These are phyloP conservation scores for Trissolcus basalis DNA, from an alignment of 1,140 invertebrate genomes.

Conservation along the genomic window DNA sequence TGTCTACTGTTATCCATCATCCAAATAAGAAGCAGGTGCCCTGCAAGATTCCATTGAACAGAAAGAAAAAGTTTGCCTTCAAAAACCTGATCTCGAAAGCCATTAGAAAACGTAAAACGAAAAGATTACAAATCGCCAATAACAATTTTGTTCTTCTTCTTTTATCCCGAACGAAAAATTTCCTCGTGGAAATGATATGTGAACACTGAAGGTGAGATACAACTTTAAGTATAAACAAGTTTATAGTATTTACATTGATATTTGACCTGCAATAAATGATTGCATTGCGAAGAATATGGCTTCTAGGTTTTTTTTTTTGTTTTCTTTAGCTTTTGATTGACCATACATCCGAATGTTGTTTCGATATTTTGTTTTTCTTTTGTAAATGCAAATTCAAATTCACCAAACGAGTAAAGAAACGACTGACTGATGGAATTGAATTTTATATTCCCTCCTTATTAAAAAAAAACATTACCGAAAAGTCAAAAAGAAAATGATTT, in stretches of 20 bases:
- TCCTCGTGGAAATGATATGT: constrained; percentile 15
- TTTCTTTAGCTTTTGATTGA: constrained; percentile 30
- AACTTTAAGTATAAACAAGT: constrained; percentile 38
- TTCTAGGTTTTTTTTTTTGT: too few species aligned
- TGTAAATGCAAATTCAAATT: constrained; percentile 25
- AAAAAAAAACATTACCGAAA: constrained; percentile 11
- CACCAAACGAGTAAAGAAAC: constrained; percentile 15
- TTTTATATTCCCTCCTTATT: constrained; percentile 33
- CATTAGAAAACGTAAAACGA: too few species aligned
- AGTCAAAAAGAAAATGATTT: constrained; percentile 55
- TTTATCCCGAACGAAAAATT: constrained; percentile 15
- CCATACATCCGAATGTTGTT: constrained; percentile 12
- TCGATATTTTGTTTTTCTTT: background rate
- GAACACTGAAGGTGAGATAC: constrained; percentile 37
- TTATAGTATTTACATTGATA: constrained; percentile 53
- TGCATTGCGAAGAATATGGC: constrained; percentile 40
- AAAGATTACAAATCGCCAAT: constrained; percentile 30
- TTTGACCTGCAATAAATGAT: constrained; percentile 40
- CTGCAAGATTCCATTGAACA: too few species aligned
- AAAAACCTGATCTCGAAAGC: too few species aligned
- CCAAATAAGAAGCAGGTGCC: constrained; percentile 14
- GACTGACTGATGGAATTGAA: constrained; percentile 8
- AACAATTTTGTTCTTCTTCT: too few species aligned
- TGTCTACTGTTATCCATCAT: constrained; percentile 32
- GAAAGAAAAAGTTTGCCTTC: too few species aligned